Percentiles rank a stretch among this genome's conserved stretches.
Evolutionary conservation across 53 echinoderm and acorn worm genomes (phyloP).

Genomic region (Pentamera pediparva): DNA sequence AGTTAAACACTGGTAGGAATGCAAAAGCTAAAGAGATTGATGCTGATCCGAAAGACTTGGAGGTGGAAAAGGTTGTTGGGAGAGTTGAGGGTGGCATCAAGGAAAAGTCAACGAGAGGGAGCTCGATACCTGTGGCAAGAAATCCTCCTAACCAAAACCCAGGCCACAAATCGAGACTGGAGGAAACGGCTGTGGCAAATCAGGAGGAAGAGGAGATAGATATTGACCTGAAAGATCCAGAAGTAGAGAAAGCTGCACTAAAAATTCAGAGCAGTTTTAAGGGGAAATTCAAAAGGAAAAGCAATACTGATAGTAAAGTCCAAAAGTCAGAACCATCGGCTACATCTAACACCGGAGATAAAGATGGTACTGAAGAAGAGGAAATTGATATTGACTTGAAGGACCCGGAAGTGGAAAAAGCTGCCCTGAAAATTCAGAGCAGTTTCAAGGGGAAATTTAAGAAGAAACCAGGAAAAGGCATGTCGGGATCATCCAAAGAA

Average conservation of each 20-base stretch:
- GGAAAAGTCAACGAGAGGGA: too few relatives aligned
- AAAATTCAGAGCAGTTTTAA: slow-evolving; percentile 83
- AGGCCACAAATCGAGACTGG: too few relatives aligned
- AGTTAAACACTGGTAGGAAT: not conserved
- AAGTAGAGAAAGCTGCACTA: slow-evolving; percentile 78
- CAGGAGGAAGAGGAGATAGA: slow-evolving; percentile 43
- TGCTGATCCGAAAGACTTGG: not conserved
- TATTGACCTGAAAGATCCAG: slow-evolving; percentile 86
- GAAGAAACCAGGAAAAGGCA: not conserved
- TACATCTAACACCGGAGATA: not conserved
- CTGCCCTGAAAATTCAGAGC: slow-evolving; percentile 54
- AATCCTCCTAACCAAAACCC: too few relatives aligned
- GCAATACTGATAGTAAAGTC: too few relatives aligned
- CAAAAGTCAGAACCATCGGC: not conserved
- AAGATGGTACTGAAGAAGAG: slow-evolving; percentile 13
- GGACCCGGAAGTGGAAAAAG: slow-evolving; percentile 55
- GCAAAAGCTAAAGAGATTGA: not conserved
- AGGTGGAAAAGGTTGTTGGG: slow-evolving; percentile 11
- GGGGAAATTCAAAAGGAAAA: slow-evolving; percentile 28
- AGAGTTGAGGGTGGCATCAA: too few relatives aligned
- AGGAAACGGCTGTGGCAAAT: too few relatives aligned
- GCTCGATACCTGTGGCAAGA: too few relatives aligned
- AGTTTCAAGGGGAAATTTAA: slow-evolving; percentile 40
- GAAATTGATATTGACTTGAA: slow-evolving; percentile 55
- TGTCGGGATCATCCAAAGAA: not conserved